Evolutionary conservation across 2,888 invertebrate species (phyloP).

Genomic region (Agonopterix alstromeriana): DNA sequence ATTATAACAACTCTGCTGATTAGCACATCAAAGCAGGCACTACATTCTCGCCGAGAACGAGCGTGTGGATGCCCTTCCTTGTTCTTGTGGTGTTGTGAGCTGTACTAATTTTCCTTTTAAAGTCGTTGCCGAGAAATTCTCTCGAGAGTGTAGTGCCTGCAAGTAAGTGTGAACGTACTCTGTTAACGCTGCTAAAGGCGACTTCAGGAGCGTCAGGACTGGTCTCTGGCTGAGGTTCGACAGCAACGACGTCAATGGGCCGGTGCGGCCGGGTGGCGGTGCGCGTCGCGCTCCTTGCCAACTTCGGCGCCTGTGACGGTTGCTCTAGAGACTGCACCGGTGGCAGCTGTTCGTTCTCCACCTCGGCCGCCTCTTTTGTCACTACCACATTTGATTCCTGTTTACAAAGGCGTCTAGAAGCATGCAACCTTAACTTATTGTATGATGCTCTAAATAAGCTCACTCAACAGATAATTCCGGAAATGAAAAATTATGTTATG

Average conservation of each 20-base stretch:
- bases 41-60: no score
- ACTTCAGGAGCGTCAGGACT: conserved; percentile 73
- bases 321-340: conserved; percentile 8
- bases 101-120: no score
- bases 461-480: neutral
- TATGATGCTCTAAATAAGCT: neutral
- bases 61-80: no score
- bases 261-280: conserved; percentile 48
- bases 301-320: conserved; percentile 8
- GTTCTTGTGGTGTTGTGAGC: no score
- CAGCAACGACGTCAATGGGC: conserved; percentile 77
- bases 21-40: no score
- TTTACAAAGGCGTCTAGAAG: conserved; percentile 7
- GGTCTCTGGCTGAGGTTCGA: conserved; percentile 65
- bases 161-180: conserved; percentile 45
- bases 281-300: conserved; percentile 31
- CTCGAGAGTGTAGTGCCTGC: no score
- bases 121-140: no score
- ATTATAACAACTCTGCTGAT: neutral
- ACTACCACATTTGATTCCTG: conserved; percentile 51
- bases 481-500: no score
- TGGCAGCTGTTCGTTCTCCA: conserved; percentile 50
- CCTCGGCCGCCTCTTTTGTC: conserved; percentile 47
- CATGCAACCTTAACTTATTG: neutral
- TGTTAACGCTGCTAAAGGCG: conserved; percentile 79